Evolutionary conservation across 2,113 vertebrate genomes (phyloP).

Genomic region (Bubo blakistoni): DNA sequence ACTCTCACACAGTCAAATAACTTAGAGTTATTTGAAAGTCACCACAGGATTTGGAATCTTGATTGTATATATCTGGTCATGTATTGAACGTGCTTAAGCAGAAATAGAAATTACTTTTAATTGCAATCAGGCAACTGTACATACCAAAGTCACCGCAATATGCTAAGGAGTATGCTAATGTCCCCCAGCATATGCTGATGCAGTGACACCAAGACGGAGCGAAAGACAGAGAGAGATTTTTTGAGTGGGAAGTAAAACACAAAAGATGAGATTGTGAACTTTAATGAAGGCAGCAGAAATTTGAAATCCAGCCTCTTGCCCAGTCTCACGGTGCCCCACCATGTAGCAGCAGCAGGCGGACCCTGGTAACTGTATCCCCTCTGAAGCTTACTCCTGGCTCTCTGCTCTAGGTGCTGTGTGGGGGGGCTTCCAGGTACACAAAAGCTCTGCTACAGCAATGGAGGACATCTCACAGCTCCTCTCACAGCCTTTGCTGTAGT

Average conservation of each 20-base stretch:
- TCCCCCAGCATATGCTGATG: not conserved
- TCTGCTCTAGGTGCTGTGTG: not conserved
- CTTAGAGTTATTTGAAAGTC: slow-evolving; percentile 16
- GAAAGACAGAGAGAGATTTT: not conserved
- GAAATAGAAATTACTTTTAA: slow-evolving; percentile 32
- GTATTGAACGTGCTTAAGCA: not conserved
- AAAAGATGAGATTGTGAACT: not conserved
- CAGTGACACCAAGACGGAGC: not conserved
- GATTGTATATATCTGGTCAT: not conserved
- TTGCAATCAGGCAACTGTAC: slow-evolving; percentile 28
- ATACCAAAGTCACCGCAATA: not conserved
- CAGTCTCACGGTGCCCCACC: not conserved
- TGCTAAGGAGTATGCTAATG: slow-evolving; percentile 25
- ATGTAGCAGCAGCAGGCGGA: not conserved
- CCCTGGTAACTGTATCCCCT: not conserved
- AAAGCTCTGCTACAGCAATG: not conserved
- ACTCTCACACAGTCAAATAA: not conserved
- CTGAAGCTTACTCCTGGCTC: not conserved
- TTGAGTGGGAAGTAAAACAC: not conserved
- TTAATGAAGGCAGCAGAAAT: not conserved
- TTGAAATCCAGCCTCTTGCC: not conserved
- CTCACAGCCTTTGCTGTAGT: not conserved
- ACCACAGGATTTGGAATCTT: not conserved
- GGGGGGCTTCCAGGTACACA: accelerated
- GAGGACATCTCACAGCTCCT: not conserved